Conservation (phyloP, 2,113 vertebrate genomes). For the Mionectes macconnelli region DNA sequence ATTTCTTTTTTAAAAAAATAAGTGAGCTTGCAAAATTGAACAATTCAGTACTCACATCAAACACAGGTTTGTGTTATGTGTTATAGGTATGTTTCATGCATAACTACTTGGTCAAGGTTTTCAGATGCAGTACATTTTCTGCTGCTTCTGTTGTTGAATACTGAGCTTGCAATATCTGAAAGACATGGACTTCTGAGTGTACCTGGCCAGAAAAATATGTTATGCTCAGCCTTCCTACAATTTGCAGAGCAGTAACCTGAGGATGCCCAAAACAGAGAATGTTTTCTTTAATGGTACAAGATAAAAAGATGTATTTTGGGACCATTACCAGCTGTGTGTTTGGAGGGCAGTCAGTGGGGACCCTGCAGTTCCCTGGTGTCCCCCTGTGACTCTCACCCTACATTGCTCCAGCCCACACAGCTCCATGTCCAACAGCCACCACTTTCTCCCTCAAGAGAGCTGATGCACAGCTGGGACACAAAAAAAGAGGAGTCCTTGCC, state of each 20-base stretch:
- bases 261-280: neutral
- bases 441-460: neutral
- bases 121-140: neutral
- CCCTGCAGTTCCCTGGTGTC: rapidly evolving
- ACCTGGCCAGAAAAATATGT: neutral
- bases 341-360: neutral
- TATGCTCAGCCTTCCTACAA: neutral
- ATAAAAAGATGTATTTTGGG: neutral
- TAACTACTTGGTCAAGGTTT: neutral
- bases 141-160: neutral
- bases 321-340: neutral
- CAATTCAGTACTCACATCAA: neutral
- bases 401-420: neutral
- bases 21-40: neutral
- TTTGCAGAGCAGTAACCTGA: neutral
- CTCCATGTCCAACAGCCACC: neutral
- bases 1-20: rapidly evolving
- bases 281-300: neutral
- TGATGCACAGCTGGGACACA: neutral
- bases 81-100: rapidly evolving
- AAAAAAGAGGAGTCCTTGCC: neutral
- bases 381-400: neutral
- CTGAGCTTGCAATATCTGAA: neutral
- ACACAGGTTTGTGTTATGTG: neutral
- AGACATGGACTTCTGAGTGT: neutral